Conservation (phyloP, 2,113 vertebrate species). For the Chaenogobius annularis region DNA sequence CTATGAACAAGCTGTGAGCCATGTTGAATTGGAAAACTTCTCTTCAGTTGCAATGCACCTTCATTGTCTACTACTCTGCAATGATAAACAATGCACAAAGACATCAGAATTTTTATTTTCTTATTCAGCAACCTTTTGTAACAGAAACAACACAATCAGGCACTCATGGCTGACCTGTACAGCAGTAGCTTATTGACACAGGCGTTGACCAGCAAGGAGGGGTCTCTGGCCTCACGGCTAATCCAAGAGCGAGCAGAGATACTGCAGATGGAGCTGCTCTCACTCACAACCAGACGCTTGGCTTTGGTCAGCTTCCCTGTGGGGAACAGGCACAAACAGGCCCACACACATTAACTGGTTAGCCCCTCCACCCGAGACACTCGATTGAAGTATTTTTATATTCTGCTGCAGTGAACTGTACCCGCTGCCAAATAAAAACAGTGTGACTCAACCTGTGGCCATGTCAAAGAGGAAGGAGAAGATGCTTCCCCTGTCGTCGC, state of each 20-base stretch:
- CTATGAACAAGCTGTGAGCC: conserved; percentile 85
- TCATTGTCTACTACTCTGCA: conserved; percentile 91
- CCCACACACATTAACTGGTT: conserved; percentile 38
- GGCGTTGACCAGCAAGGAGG: conserved; percentile 89
- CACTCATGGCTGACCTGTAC: conserved; percentile 79
- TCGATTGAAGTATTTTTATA: conserved; percentile 20
- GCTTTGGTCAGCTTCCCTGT: conserved; percentile 93
- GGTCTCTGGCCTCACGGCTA: conserved; percentile 90
- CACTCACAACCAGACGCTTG: conserved; percentile 88
- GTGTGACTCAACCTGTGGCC: conserved; percentile 82
- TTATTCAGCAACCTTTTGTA: neutral
- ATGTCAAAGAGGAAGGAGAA: conserved; percentile 96
- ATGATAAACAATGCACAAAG: neutral
- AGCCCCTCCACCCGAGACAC: conserved; percentile 17
- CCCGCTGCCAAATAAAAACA: conserved; percentile 1
- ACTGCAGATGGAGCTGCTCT: conserved; percentile 89
- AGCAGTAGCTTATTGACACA: conserved; percentile 90
- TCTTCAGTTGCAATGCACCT: conserved; percentile 87
- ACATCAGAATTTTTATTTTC: conserved; percentile 3
- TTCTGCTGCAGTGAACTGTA: neutral
- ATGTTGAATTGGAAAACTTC: conserved; percentile 89
- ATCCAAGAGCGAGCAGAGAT: conserved; percentile 93
- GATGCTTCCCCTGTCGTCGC: conserved; percentile 89
- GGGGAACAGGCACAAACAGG: conserved; percentile 25
- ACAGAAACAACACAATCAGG: conserved; percentile 4